Percentiles rank a stretch among this genome's conserved stretches.
Evolutionary conservation across 1,140 invertebrate genomes (phyloP).

Genomic region (Brachionus sp.): DNA sequence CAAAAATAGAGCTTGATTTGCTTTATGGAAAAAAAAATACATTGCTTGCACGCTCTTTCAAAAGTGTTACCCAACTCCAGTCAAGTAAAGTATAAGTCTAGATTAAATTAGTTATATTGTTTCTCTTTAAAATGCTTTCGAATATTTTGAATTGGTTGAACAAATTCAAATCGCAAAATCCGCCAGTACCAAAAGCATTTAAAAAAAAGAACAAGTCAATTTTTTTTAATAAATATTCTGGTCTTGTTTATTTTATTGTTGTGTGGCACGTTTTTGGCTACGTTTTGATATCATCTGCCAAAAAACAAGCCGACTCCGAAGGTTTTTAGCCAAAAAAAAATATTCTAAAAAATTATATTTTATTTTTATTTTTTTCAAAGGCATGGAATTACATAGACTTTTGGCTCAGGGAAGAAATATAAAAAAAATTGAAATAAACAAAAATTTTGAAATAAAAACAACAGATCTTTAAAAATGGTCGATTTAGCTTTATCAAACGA

Average conservation of each 20-base stretch:
- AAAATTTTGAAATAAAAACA: conserved; percentile 15
- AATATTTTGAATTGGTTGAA: neutral
- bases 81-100: neutral
- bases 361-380: neutral
- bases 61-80: neutral
- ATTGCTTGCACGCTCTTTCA: neutral
- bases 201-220: conserved; percentile 26
- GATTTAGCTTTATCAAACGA: conserved; percentile 8
- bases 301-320: conserved; percentile 23
- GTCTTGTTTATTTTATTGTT: conserved; percentile 37
- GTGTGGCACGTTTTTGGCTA: conserved; percentile 41
- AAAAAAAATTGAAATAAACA: conserved; percentile 31
- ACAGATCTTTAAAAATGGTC: neutral
- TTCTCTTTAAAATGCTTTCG: conserved; percentile 15
- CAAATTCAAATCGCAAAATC: neutral
- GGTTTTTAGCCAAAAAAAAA: neutral
- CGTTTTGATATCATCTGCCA: conserved; percentile 1
- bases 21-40: neutral
- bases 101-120: neutral
- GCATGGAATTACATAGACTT: neutral
- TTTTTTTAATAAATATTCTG: conserved; percentile 25
- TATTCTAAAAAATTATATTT: neutral
- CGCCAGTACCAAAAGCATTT: conserved; percentile 25
- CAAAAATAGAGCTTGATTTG: neutral
- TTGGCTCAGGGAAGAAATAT: conserved; percentile 2